These are phyloP conservation scores for Macrosteles quadrilineatus DNA, from an alignment of 1,140 invertebrate genomes.

Conservation along the genomic window DNA sequence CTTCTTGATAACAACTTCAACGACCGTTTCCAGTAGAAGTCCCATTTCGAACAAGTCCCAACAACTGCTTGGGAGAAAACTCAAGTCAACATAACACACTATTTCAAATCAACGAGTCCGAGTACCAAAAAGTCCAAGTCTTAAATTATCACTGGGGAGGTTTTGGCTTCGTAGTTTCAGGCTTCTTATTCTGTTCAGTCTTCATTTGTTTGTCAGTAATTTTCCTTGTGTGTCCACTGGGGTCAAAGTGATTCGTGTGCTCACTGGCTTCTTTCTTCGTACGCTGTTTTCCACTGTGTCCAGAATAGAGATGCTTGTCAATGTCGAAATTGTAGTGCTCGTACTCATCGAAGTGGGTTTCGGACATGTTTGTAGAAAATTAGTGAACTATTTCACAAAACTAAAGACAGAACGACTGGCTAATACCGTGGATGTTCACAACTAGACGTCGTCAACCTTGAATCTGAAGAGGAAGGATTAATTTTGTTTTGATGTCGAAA, in stretches of 20 bases:
- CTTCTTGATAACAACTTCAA: conserved; percentile 7
- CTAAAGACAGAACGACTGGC: conserved; percentile 1
- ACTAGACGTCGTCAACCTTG: neutral
- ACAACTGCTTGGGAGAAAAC: conserved; percentile 17
- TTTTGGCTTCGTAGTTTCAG: neutral
- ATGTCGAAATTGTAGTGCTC: conserved; percentile 90
- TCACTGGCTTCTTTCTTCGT: conserved; percentile 80
- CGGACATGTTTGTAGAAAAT: conserved; percentile 63
- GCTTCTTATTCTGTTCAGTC: conserved; percentile 70
- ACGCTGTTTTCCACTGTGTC: conserved; percentile 83
- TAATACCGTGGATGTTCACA: too few species aligned
- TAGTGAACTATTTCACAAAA: conserved; percentile 3
- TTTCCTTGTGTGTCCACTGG: conserved; percentile 86
- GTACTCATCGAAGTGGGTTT: conserved; percentile 83
- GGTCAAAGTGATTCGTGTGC: conserved; percentile 88
- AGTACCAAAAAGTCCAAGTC: neutral
- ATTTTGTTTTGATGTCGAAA: neutral
- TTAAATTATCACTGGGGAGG: neutral
- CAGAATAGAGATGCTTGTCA: conserved; percentile 82
- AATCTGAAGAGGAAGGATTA: neutral
- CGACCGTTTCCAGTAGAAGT: neutral
- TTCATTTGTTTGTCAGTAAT: conserved; percentile 83
- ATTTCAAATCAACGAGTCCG: neutral
- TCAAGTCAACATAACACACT: conserved; percentile 3
- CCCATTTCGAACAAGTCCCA: conserved; percentile 11